phyloP scores from a whole-genome alignment of 2,888 invertebrate genomes.

The Cosmopolites sordidus region DNA sequence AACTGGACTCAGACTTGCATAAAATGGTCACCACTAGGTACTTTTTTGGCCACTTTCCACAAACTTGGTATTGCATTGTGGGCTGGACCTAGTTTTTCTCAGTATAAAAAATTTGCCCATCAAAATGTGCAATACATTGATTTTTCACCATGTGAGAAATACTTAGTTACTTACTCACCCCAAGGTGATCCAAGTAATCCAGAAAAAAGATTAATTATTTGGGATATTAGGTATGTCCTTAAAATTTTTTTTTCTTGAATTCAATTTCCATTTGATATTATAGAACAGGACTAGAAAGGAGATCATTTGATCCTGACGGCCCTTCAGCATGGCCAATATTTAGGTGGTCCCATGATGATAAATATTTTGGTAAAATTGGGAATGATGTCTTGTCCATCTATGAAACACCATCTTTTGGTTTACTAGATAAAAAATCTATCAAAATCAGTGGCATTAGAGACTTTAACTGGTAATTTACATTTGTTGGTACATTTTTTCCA shows the following conservation, averaged over 20 bases:
- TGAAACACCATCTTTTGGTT: conserved; percentile 92
- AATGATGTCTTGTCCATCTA: conserved; percentile 86
- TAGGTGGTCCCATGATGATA: conserved; percentile 94
- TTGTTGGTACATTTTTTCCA: too few species aligned
- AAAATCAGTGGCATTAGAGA: conserved; percentile 86
- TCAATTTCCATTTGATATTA: conserved; percentile 9
- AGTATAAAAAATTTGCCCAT: conserved; percentile 89
- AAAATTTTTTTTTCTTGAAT: not conserved
- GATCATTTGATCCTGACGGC: conserved; percentile 82
- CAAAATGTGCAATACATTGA: conserved; percentile 90
- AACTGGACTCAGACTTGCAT: conserved; percentile 96
- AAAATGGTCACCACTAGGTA: conserved; percentile 96
- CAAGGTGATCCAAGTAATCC: conserved; percentile 60
- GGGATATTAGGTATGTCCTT: conserved; percentile 77
- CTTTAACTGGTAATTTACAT: conserved; percentile 95
- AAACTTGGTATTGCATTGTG: conserved; percentile 92
- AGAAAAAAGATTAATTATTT: conserved; percentile 84
- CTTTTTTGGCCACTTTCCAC: conserved; percentile 95
- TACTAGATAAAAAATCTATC: conserved; percentile 91
- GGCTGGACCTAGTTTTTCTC: conserved; percentile 92
- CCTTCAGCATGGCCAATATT: conserved; percentile 86
- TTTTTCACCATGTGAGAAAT: conserved; percentile 97
- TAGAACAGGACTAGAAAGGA: conserved; percentile 85
- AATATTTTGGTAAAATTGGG: conserved; percentile 82
- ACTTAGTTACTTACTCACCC: conserved; percentile 91